These are phyloP conservation scores for Allobates femoralis DNA, from an alignment of 2,797 vertebrate genomes.

Conservation along the genomic window DNA sequence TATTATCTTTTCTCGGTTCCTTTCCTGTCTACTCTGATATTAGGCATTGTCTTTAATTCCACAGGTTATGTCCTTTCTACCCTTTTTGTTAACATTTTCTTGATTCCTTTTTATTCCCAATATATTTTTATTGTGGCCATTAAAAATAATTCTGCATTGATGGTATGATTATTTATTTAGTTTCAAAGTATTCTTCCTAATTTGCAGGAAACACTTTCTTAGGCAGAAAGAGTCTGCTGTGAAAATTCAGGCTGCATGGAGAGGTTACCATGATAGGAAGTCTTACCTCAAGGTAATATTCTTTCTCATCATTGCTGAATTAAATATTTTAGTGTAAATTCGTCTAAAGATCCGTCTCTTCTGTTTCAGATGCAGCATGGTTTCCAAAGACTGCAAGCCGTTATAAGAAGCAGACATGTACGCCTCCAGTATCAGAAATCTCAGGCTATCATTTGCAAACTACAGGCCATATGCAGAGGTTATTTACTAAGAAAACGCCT, in stretches of 20 bases:
- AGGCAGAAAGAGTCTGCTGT: slow-evolving; percentile 81
- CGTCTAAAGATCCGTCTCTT: background rate
- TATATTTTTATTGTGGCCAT: background rate
- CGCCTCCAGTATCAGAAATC: slow-evolving; percentile 77
- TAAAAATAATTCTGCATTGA: background rate
- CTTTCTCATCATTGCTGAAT: background rate
- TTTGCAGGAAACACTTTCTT: slow-evolving; percentile 85
- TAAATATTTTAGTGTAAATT: background rate
- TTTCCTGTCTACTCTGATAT: slow-evolving; percentile 41
- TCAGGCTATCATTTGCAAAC: slow-evolving; percentile 69
- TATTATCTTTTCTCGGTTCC: slow-evolving; percentile 46
- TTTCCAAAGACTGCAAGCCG: slow-evolving; percentile 88
- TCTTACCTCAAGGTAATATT: slow-evolving; percentile 82
- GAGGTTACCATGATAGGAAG: slow-evolving; percentile 82
- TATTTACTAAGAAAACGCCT: slow-evolving; percentile 80
- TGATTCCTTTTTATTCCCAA: background rate
- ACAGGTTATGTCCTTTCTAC: background rate
- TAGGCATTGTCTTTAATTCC: slow-evolving; percentile 60
- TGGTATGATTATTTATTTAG: background rate
- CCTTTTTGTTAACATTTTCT: background rate
- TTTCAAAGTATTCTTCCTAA: background rate
- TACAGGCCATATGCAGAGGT: slow-evolving; percentile 84
- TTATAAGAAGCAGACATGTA: slow-evolving; percentile 81
- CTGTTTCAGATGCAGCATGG: slow-evolving; percentile 83
- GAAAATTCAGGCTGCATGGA: slow-evolving; percentile 89